Base-by-base conservation (phyloP, 2,888 invertebrate genomes). In the Xestia xanthographa region DNA sequence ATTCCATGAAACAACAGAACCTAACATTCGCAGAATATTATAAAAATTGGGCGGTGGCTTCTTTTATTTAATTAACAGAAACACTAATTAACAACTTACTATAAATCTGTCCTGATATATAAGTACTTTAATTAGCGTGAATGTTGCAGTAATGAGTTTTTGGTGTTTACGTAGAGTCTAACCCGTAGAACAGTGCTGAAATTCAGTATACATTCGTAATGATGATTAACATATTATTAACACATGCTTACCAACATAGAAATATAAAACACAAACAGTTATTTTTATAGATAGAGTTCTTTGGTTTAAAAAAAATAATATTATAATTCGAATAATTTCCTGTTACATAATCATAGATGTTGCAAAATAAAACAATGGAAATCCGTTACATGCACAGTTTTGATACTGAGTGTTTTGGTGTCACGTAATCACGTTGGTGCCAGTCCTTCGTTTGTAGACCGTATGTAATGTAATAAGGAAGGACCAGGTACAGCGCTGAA, bases 1-100 rank as follows among this genome's bases (percentile, higher is more conserved):
- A 90, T 95, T 94, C 92, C 88, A 88, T 90, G 93, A 94, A 94
- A 92, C 86, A 91, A 89, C 88, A 83, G 82, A 86, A 89, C 87
- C 84, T 88, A 86, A 75, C 86, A 80, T 85, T 82, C 78, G 82
- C 78, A 85, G 75, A 75, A 76, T 79, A 70, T 78, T 65, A 58
- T 67, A 76, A 80, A 68, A 77, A 71, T 77, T 82, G 90, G 91
- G 90, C 84, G 90, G 88, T 85, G 90, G 86, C 80, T 88, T 82
- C 72, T 84, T 89, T 91, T 92, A 93, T 89, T 91, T 92, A 93
- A 93, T 92, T 92, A 92, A 89, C 83, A 78, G 80, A 90, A 90
- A 83, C 81, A 84, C 73, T 80, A 82, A 89, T 85, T 87, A 85
- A 66, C 76, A 82, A 77, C 77, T 79, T 71, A 53, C 56, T 80